These are phyloP conservation scores for Cataglyphis livida DNA, from an alignment of 2,888 invertebrate species.

Conservation along the genomic window DNA sequence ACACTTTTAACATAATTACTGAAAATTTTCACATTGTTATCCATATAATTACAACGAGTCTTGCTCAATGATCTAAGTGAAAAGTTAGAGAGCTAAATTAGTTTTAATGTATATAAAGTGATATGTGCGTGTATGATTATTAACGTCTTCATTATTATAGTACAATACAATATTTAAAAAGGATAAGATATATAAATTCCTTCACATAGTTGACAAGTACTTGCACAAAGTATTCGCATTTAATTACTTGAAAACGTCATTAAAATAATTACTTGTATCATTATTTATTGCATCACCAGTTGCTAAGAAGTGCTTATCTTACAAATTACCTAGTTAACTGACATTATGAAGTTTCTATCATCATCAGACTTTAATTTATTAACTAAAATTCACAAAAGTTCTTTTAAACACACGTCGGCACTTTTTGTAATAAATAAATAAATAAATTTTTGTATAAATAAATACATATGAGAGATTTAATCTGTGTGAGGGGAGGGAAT, in stretches of 20 bases:
- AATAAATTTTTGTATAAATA: background rate
- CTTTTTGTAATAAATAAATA: background rate
- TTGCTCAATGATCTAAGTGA: background rate
- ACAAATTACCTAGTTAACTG: slow-evolving; percentile 14
- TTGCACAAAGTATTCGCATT: background rate
- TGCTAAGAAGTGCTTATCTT: background rate
- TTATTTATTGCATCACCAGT: slow-evolving; percentile 22
- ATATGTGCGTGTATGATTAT: background rate
- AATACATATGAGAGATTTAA: background rate
- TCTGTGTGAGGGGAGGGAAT: background rate
- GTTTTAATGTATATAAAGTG: background rate
- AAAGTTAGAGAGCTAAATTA: background rate
- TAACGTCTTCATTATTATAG: background rate
- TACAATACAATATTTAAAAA: background rate
- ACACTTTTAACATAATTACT: slow-evolving; percentile 31
- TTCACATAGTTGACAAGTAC: background rate
- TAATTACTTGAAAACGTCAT: slow-evolving; percentile 4
- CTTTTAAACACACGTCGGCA: background rate
- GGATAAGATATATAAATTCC: background rate
- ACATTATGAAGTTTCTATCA: background rate
- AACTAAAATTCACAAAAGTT: background rate
- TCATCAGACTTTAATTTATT: background rate
- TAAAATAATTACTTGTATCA: slow-evolving; percentile 18
- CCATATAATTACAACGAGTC: background rate
- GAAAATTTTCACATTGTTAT: slow-evolving; percentile 9